Evolutionary conservation across 1,140 invertebrate genomes (phyloP), one percentile per base, ranked within the genome.

Genomic region (Zaprionus nigranus): DNA sequence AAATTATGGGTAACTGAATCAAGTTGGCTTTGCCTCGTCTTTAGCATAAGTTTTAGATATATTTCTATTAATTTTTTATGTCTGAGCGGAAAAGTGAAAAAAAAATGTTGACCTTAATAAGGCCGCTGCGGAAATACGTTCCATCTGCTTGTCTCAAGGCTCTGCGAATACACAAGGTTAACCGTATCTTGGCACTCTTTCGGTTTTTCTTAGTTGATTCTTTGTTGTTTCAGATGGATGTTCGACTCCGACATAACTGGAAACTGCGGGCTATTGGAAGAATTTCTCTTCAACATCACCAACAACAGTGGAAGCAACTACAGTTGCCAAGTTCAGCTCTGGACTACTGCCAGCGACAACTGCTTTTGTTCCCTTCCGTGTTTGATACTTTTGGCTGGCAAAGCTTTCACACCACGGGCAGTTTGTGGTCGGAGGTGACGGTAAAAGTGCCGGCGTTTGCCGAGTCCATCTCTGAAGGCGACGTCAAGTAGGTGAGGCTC

Each of bases 381-480:
- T 22, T 13, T 11, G 43, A 57, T 5, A 5, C 5, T 3, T 34
- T 67, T 13, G 54, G 49, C 38, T 75, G 75, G 77, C 73, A 85
- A 24, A 58, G 78, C 40, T 67, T 92, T 56, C 92, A 92, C 57
- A 91, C 88, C 4, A 82, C 79, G 30, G 60, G 43, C 22, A 68
- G 65, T 9, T 80, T 94, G 13, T 93, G 93, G 59, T 70, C 76
- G 30, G 85, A 90, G 74, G 70, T 64, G 96, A 97, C 93, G 94
- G 95, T 98, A 15, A 95, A 95, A 76, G 96, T 96, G 17, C 99
- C 99, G 17, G 94, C 97, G 34, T 99, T 99, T 94, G 97, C 99
- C 1, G 99, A 99, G 90, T 99, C 99, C 71, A 96, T 99, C 22
- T 97, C 97, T 43, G 99, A 99, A 94, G 99, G 99, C 79, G 99